Evolutionary conservation across 2,113 vertebrate species (phyloP).

Genomic region (Ammodytes marinus): DNA sequence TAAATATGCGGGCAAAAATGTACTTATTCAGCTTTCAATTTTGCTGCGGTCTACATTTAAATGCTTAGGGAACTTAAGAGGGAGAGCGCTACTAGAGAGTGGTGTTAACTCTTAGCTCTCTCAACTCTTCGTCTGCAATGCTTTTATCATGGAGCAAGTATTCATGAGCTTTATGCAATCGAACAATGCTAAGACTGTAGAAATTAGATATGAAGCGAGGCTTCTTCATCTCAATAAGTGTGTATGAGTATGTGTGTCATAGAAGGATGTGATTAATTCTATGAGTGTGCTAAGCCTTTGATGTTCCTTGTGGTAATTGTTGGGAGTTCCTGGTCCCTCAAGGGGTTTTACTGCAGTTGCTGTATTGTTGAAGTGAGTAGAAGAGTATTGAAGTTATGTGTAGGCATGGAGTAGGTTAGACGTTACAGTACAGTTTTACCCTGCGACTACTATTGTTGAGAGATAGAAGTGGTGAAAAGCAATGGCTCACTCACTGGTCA

Average conservation of each 20-base stretch:
- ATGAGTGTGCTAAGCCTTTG: constrained; percentile 50
- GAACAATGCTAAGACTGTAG: constrained; percentile 43
- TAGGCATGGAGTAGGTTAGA: constrained; percentile 50
- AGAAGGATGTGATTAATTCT: constrained; percentile 56
- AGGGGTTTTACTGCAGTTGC: constrained; percentile 35
- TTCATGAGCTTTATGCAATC: constrained; percentile 45
- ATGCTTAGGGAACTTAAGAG: constrained; percentile 57
- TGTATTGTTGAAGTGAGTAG: constrained; percentile 35
- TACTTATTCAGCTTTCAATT: constrained; percentile 69
- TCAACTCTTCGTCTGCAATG: constrained; percentile 16
- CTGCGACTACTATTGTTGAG: constrained; percentile 32
- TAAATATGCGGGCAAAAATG: constrained; percentile 62
- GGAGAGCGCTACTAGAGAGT: background rate
- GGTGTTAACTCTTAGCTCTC: constrained; percentile 58
- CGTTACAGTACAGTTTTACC: constrained; percentile 30
- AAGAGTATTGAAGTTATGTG: constrained; percentile 30
- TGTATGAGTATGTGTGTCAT: constrained; percentile 32
- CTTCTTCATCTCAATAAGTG: constrained; percentile 41
- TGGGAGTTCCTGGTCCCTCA: constrained; percentile 46
- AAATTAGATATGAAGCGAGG: constrained; percentile 49
- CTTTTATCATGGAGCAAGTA: constrained; percentile 45
- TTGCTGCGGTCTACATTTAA: constrained; percentile 65
- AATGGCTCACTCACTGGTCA: constrained; percentile 46
- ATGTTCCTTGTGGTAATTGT: constrained; percentile 61
- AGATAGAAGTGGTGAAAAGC: constrained; percentile 22